Evolutionary conservation across 30 jellyfish, hydroid and myxozoan genomes (phyloP).

Genomic region (Nemopilema nomurai): DNA sequence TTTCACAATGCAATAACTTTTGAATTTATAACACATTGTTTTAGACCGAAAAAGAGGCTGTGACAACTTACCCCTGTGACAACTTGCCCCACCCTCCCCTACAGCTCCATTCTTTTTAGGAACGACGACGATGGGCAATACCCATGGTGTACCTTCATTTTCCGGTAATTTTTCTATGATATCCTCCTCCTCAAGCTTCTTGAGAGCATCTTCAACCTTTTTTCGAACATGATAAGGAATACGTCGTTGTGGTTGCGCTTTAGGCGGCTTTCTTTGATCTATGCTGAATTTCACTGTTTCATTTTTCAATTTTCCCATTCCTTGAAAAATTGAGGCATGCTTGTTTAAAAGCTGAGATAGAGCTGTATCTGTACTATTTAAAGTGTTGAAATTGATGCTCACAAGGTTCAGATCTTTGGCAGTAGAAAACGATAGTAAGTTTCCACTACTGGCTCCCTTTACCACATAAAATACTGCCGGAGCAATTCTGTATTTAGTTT

Average conservation of each 20-base stretch:
- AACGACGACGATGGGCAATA: conserved; percentile 54
- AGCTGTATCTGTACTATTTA: conserved; percentile 14
- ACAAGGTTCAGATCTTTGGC: conserved; percentile 15
- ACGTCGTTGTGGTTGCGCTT: conserved; percentile 48
- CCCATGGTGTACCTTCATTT: conserved; percentile 66
- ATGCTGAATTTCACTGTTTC: conserved; percentile 18
- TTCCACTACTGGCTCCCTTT: conserved; percentile 15
- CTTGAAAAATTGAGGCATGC: neutral
- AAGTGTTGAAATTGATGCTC: conserved; percentile 9
- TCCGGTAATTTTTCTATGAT: conserved; percentile 58
- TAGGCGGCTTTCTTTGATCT: conserved; percentile 17
- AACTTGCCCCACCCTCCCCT: conserved; percentile 53
- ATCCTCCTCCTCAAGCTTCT: conserved; percentile 32
- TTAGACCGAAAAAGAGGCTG: too few relatives aligned
- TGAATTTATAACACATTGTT: too few relatives aligned
- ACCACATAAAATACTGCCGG: conserved; percentile 19
- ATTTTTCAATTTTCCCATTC: conserved; percentile 13
- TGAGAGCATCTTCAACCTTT: conserved; percentile 32
- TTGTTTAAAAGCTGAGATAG: conserved; percentile 5
- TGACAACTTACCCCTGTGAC: conserved; percentile 40
- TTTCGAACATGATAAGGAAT: conserved; percentile 38
- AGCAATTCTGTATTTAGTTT: conserved; percentile 13
- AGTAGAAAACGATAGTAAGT: conserved; percentile 8
- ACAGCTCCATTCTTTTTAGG: conserved; percentile 34
- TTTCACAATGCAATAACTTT: too few relatives aligned